phyloP scores from a whole-genome alignment of 92 coral and sea anemone species.

The Palythoa heliodiscus region DNA sequence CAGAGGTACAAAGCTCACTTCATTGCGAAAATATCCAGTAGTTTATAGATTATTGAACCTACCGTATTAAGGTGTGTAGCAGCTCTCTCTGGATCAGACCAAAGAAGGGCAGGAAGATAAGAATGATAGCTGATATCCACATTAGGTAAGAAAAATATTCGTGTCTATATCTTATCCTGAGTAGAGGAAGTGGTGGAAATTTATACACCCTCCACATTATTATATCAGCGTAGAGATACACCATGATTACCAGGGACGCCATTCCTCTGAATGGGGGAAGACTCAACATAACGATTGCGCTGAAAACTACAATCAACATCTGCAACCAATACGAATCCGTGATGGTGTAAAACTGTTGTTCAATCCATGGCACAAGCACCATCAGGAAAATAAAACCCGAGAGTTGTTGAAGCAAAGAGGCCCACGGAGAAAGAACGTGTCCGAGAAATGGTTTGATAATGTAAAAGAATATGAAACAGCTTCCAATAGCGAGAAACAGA shows the following conservation, averaged over 20 bases:
- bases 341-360: conserved; percentile 40
- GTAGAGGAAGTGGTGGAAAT: conserved; percentile 10
- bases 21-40: neutral
- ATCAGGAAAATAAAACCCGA: conserved; percentile 39
- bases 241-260: conserved; percentile 41
- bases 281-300: conserved; percentile 33
- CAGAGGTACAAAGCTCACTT: too few species aligned
- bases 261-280: conserved; percentile 48
- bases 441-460: conserved; percentile 25
- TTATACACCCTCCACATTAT: conserved; percentile 50
- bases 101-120: conserved; percentile 30
- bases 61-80: conserved; percentile 42
- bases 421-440: conserved; percentile 4
- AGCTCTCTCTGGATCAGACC: conserved; percentile 45
- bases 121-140: conserved; percentile 21
- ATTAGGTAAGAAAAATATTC: conserved; percentile 19
- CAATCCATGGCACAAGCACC: conserved; percentile 45
- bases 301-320: neutral
- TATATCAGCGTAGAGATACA: conserved; percentile 43
- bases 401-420: neutral
- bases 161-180: conserved; percentile 26
- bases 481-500: conserved; percentile 8
- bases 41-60: neutral
- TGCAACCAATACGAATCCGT: conserved; percentile 13
- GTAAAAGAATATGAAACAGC: conserved; percentile 41